Evolutionary conservation across 23 tunicate genomes (phyloP).

Genomic region (Ciona savignyi): DNA sequence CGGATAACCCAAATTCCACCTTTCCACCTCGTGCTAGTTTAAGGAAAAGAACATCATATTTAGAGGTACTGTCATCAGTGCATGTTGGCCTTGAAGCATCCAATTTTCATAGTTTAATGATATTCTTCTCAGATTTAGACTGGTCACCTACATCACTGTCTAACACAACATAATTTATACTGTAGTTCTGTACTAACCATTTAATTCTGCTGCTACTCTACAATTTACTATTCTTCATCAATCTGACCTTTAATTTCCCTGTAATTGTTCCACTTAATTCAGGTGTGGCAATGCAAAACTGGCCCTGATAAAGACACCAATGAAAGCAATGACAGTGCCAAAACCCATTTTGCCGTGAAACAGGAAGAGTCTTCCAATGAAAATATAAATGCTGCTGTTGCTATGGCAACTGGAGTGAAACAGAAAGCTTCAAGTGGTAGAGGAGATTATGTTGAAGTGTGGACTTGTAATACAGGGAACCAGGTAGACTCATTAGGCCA

Average conservation of each 20-base stretch:
- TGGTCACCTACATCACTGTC: too few species aligned
- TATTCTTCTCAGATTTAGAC: too few species aligned
- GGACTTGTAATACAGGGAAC: conserved; percentile 81
- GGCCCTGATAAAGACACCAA: conserved; percentile 56
- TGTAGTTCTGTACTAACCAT: too few species aligned
- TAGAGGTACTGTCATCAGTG: conserved; percentile 22
- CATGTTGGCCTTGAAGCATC: too few species aligned
- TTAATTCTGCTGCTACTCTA: too few species aligned
- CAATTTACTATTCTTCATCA: too few species aligned
- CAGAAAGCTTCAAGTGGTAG: conserved; percentile 30
- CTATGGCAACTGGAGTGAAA: conserved; percentile 9
- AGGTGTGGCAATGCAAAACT: conserved; percentile 90
- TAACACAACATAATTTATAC: too few species aligned
- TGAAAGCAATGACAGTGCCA: not conserved
- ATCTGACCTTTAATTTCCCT: not conserved
- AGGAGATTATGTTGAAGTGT: conserved; percentile 82
- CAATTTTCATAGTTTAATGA: too few species aligned
- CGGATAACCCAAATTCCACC: not conserved
- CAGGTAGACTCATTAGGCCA: conserved; percentile 37
- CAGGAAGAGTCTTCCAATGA: not conserved
- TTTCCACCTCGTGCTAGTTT: conserved; percentile 23
- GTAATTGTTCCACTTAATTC: not conserved
- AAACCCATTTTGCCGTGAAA: conserved; percentile 12
- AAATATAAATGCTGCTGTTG: conserved; percentile 8
- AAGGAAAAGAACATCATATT: conserved; percentile 53